Base-by-base conservation (phyloP, 2,888 invertebrate species). In the Cryptus armator region DNA sequence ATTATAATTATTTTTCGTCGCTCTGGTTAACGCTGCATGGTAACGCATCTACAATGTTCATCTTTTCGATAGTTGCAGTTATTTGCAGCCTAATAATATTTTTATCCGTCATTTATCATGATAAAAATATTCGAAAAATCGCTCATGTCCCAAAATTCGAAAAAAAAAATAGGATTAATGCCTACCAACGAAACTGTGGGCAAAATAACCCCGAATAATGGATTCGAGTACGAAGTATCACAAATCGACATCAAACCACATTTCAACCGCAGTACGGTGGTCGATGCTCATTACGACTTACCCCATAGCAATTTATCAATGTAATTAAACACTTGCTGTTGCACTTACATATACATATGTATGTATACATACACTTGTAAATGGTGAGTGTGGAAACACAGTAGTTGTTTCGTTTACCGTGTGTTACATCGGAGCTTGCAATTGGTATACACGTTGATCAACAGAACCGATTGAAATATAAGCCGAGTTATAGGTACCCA, bases 401-500 rank as follows among this genome's bases (percentile, higher is more conserved):
- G 10, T 48, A 48, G 48, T 51, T 7, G 68, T 3, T 48, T 48
- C 51, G 48, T 68, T 46, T 3, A 48, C 43, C 68, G n/a, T 29
- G 51, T 29, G 14, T 29, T 9, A 43, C 43, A 32, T 24, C 32
- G 1, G 53, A 4, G 12, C 2, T 9, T 16, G 43, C 32, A 19
- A 51, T 64, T 37, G 76, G 32, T 78, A 37, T 7, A 37, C 37
- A 53, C 24, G 19, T 37, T 51, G 51, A 48, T 48, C 44, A 37
- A 37, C 59, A 6, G 59, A 12, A 48, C 24, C 14, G 37, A 71
- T 59, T 29, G 51, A 51, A 62, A 51, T 44, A 14, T 67, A 77
- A 77, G 70, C 32, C 29, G 16, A 56, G 44, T 12, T 43, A 24
- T 37, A n/a, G 32, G 51, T 53, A 44, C 16, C 24, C 19, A 16